Percentiles rank a stretch among this genome's conserved stretches.
These are phyloP conservation scores for Pachliopta kotzebuea DNA, from an alignment of 2,888 invertebrate species.

Conservation along the genomic window DNA sequence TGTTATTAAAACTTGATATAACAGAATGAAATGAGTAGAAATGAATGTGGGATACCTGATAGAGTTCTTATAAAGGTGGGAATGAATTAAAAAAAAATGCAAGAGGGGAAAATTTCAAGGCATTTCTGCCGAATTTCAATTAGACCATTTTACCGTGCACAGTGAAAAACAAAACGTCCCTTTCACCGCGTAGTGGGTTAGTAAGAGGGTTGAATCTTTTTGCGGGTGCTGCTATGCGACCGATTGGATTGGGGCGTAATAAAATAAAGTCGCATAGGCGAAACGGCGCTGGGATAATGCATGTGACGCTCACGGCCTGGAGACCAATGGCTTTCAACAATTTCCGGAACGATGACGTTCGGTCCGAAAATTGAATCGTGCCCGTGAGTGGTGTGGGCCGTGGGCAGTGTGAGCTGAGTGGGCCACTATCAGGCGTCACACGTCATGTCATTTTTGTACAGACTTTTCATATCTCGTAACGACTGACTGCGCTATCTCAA, in stretches of 20 bases:
- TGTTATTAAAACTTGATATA: too few relatives aligned
- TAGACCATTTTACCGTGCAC: constrained; percentile 18
- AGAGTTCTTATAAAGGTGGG: too few relatives aligned
- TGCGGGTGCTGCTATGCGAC: constrained; percentile 2
- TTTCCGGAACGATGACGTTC: constrained; percentile 41
- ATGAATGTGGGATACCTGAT: too few relatives aligned
- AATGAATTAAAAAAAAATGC: too few relatives aligned
- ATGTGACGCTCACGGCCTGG: constrained; percentile 30
- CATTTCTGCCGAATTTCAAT: constrained; percentile 24
- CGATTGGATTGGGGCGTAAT: constrained; percentile 19
- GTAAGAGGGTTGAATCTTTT: constrained; percentile 28
- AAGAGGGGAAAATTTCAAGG: constrained; percentile 11
- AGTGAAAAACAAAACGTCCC: constrained; percentile 23
- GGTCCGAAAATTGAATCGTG: constrained; percentile 43
- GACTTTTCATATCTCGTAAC: background rate
- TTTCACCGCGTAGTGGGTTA: constrained; percentile 22
- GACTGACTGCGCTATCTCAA: background rate
- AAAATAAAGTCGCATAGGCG: constrained; percentile 21
- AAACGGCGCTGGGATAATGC: constrained; percentile 19
- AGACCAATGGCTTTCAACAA: constrained; percentile 41
- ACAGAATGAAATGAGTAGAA: too few relatives aligned
- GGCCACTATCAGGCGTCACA: constrained; percentile 1
- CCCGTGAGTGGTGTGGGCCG: constrained; percentile 29
- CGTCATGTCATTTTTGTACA: constrained; percentile 22
- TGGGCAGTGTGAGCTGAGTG: constrained; percentile 9